A percentile compares a stretch with the other conserved stretches of the same genome.
These are phyloP conservation scores for Amphiura filiformis DNA, from an alignment of 35 echinoderm and acorn worm genomes.

Conservation along the genomic window DNA sequence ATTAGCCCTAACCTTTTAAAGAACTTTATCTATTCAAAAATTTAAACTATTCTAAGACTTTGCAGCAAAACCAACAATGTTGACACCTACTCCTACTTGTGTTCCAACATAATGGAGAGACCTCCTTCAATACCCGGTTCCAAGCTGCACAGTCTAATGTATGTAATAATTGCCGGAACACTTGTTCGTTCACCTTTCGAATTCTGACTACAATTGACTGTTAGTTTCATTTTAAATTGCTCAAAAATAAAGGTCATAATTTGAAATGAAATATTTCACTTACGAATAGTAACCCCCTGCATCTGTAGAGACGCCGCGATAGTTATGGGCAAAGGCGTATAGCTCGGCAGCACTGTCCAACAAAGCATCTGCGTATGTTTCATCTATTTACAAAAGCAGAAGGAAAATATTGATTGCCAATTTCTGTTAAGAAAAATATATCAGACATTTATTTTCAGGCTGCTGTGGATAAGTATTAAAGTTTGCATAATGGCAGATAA, in stretches of 20 bases:
- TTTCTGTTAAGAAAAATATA: too few relatives aligned
- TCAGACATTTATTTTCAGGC: too few relatives aligned
- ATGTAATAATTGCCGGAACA: too few relatives aligned
- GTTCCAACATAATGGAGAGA: neutral
- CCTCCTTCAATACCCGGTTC: too few relatives aligned
- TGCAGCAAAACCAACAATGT: neutral
- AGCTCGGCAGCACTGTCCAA: conserved; percentile 27
- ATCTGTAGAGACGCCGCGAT: conserved; percentile 44
- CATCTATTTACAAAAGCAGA: conserved; percentile 18
- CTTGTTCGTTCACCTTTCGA: too few relatives aligned
- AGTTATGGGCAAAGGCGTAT: conserved; percentile 52
- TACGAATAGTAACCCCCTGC: conserved; percentile 60
- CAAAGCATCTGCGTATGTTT: conserved; percentile 30
- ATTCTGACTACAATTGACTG: neutral
- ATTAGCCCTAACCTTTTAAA: too few relatives aligned
- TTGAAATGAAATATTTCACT: neutral
- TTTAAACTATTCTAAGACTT: neutral
- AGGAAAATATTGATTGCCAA: neutral
- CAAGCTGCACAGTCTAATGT: too few relatives aligned
- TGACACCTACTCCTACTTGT: neutral
- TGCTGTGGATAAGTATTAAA: too few relatives aligned
- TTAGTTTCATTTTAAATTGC: neutral
- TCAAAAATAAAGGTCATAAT: neutral
- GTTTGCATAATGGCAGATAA: too few relatives aligned
- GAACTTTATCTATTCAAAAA: neutral